Evolutionary conservation across 1,140 invertebrate genomes (phyloP), one percentile per base, ranked within the genome.

Genomic region (Drosophila tsacasi): DNA sequence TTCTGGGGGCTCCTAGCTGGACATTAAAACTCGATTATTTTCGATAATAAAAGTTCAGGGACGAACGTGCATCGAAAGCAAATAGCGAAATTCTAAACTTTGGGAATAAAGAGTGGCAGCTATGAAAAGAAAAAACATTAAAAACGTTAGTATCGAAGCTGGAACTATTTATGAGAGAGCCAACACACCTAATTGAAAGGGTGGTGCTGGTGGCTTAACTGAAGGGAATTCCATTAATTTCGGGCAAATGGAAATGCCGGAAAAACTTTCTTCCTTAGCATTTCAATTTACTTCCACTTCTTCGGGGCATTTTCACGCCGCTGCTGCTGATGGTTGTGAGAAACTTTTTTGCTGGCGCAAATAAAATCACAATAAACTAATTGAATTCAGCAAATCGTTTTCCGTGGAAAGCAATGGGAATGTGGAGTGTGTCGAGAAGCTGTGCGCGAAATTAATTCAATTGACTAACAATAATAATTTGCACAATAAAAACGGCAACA

Each of bases 391-490:
- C 81, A 90, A 89, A 89, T 89, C 79, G 85, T 65, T 69, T 73
- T 66, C 74, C 73, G 6, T 49, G 17, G 25, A 12, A 59, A 59
- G 37, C n/a, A 23, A n/a, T n/a, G 27, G 27, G 50, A 13, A 46
- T 57, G 35, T 32, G 68, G 15, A 50, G 46, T 39, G 66, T 30
- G 39, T 49, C 42, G 54, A 49, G 54, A 21, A 49, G 69, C 66
- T 65, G 59, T 75, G 66, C 58, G 49, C 81, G 62, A 82, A 84
- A 90, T 89, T 90, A 89, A 89, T 90, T 89, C 81, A 90, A 89
- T 90, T 89, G 85, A 76, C 86, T 89, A 79, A 85, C 79, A 89
- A 90, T 89, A 89, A 89, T 89, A 89, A 90, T 89, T 89, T 90
- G 85, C 85, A 85, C 85, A 89, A 89, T 89, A 89, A 89, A 85